phyloP scores from a whole-genome alignment of 1,140 invertebrate genomes.

The Parapsyche elsis region DNA sequence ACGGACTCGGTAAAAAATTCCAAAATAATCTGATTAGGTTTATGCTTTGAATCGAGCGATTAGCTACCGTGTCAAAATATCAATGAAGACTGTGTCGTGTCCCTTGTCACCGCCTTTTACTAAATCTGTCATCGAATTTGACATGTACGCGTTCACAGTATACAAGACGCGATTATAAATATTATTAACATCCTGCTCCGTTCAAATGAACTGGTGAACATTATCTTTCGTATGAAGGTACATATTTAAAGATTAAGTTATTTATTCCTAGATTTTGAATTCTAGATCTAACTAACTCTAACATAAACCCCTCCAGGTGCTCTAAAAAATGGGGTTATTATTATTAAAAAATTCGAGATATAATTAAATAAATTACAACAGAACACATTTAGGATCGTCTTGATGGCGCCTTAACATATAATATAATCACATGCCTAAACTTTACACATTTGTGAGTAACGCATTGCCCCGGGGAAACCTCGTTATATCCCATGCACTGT shows the following conservation, averaged over 20 bases:
- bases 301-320: no score
- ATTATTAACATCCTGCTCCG: no score
- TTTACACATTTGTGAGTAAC: slow-evolving; percentile 30
- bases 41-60: not conserved
- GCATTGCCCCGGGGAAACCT: slow-evolving; percentile 20
- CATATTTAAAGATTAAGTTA: no score
- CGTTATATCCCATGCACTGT: slow-evolving; percentile 14
- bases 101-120: not conserved
- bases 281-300: no score
- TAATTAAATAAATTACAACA: not conserved
- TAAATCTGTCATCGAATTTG: slow-evolving; percentile 8
- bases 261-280: no score
- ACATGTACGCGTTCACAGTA: not conserved
- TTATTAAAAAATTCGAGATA: no score
- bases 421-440: slow-evolving; percentile 24
- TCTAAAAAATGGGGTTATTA: no score
- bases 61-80: not conserved
- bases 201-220: no score
- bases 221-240: no score
- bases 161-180: not conserved
- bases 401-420: not conserved
- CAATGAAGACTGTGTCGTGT: not conserved
- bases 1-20: no score
- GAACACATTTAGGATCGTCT: not conserved
- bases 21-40: no score